Percentiles rank a stretch among this genome's conserved stretches.
Evolutionary conservation across 2,888 invertebrate species (phyloP).

Genomic region (Ctena decussata): DNA sequence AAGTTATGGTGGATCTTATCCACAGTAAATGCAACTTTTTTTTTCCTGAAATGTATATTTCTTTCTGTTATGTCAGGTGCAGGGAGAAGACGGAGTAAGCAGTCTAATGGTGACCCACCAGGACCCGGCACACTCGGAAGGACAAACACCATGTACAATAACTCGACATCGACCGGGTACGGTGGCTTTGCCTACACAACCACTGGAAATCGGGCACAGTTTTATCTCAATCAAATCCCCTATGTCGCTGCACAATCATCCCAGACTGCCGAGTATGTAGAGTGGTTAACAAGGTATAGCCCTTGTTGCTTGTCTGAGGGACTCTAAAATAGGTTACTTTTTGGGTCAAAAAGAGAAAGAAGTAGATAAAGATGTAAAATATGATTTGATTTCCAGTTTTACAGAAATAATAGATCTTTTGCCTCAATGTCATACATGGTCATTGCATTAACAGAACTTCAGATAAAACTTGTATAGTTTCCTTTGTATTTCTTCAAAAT

Average conservation of each 20-base stretch:
- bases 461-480: too few species aligned
- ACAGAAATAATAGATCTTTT: neutral
- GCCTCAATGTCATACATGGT: too few species aligned
- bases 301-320: constrained; percentile 66
- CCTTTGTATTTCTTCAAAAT: too few species aligned
- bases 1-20: too few species aligned
- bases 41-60: too few species aligned
- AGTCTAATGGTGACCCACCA: constrained; percentile 35
- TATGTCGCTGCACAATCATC: constrained; percentile 73
- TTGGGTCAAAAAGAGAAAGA: too few species aligned
- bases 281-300: constrained; percentile 76
- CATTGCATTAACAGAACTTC: neutral
- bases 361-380: neutral
- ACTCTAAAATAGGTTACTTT: neutral
- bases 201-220: constrained; percentile 72
- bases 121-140: constrained; percentile 60
- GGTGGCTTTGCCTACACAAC: constrained; percentile 74
- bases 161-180: constrained; percentile 59
- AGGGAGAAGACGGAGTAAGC: constrained; percentile 66
- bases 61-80: constrained; percentile 58
- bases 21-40: too few species aligned
- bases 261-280: constrained; percentile 77
- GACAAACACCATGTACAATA: constrained; percentile 66
- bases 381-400: neutral
- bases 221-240: constrained; percentile 76